phyloP scores from a whole-genome alignment of 1,140 invertebrate genomes.

The Brachystomella parvula region DNA sequence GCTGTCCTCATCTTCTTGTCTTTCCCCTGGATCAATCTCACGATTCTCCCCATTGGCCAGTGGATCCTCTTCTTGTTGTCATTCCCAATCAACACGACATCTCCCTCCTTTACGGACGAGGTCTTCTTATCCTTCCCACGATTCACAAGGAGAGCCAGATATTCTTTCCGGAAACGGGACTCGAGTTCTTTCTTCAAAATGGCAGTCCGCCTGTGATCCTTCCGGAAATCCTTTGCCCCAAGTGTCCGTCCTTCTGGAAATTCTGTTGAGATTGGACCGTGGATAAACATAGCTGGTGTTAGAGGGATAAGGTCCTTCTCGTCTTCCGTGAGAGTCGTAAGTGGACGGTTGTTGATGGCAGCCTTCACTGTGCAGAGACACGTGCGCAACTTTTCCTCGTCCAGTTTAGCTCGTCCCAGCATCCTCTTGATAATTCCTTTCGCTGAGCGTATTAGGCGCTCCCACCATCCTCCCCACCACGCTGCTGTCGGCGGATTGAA shows the following conservation, averaged over 20 bases:
- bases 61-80: conserved; percentile 12
- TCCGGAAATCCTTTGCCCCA: background rate
- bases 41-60: conserved; percentile 1
- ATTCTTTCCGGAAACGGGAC: conserved; percentile 7
- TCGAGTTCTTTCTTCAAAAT: background rate
- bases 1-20: background rate
- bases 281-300: conserved; percentile 38
- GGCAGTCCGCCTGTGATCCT: background rate
- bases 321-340: conserved; percentile 41
- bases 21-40: background rate
- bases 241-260: no score
- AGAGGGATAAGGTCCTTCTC: conserved; percentile 35
- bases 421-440: conserved; percentile 31
- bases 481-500: conserved; percentile 24
- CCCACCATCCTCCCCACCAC: conserved; percentile 30
- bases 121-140: background rate
- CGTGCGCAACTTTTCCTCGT: conserved; percentile 41
- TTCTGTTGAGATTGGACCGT: background rate
- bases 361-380: conserved; percentile 40
- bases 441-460: conserved; percentile 23
- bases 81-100: conserved; percentile 8
- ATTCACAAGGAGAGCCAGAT: conserved; percentile 2
- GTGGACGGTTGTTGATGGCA: conserved; percentile 41
- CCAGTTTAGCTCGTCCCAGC: conserved; percentile 13
- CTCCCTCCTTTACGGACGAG: background rate